Evolutionary conservation across 2,888 invertebrate species (phyloP), one percentile per base, ranked within the genome.

Genomic region (Schrankia costaestrigalis): DNA sequence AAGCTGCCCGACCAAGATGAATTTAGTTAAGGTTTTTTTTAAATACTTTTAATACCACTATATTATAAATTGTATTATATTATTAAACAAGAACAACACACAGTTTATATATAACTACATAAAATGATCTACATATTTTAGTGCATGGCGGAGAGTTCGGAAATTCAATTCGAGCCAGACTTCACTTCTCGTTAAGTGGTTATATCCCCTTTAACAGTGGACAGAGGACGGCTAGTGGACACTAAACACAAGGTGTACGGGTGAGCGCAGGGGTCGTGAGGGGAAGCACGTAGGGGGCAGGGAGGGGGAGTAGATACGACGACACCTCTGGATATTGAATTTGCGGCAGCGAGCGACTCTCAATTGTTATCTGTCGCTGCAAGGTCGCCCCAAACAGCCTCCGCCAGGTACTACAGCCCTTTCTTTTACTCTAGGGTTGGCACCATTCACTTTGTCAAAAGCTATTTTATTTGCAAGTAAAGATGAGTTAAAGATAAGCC

Each of bases 311-410:
- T 41, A 54, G 56, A 61, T 62, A 60, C 61, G 67, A 63, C 68
- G 77, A 78, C 82, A 84, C 84, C 83, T 83, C 81, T 74, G 79
- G 79, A 82, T 84, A 86, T 86, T 86, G 85, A 84, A 85, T 85
- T 83, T 83, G 85, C 70, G 74, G 75, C 72, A 75, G 72, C 68
- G 67, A 62, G 71, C 71, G 73, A 70, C 68, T 74, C 80, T 74
- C 85, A 80, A 82, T 85, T 86, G 85, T 85, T 85, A 84, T 85
- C 84, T 75, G 76, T 59, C 75, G 69, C 68, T 81, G 84, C 85
- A 85, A 85, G 84, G 85, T 83, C 82, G 78, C 58, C 66, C 65
- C 65, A 60, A 71, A 67, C 52, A 60, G 66, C 69, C 65, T 67
- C 62, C 46, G 62, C 63, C 83, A 84, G 83, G 82, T 84, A 80